phyloP scores from a whole-genome alignment of 2,797 vertebrate genomes.

The Acanthornis magna region DNA sequence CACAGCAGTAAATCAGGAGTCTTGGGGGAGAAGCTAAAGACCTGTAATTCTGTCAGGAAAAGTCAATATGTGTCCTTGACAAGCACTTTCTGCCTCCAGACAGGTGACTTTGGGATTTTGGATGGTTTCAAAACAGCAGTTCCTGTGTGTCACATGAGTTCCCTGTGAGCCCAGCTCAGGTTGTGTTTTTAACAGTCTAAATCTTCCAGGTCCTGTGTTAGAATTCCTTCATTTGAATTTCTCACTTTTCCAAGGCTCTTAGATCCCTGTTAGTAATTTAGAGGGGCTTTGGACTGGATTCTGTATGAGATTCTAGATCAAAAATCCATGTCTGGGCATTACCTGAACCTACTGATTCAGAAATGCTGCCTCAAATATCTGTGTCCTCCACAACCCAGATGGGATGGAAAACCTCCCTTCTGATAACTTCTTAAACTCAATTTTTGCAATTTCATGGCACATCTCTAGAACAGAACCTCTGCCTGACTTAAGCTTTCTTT shows the following conservation, averaged over 20 bases:
- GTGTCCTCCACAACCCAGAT: not conserved
- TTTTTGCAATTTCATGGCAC: not conserved
- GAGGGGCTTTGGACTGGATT: not conserved
- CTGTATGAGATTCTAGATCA: not conserved
- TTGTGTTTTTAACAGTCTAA: not conserved
- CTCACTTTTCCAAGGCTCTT: not conserved
- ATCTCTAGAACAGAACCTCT: not conserved
- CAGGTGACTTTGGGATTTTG: not conserved
- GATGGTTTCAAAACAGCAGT: not conserved
- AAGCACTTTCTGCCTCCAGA: not conserved
- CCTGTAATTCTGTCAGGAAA: conserved; percentile 2
- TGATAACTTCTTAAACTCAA: not conserved
- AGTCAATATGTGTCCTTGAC: not conserved
- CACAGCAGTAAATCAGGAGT: not conserved
- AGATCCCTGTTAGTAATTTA: not conserved
- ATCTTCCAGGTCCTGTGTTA: not conserved
- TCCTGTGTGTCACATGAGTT: not conserved
- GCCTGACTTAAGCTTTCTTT: not conserved
- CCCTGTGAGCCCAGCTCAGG: not conserved
- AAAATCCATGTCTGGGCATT: not conserved
- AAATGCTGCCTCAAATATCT: not conserved
- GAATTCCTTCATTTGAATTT: not conserved
- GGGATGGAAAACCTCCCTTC: not conserved
- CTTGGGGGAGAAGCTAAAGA: not conserved
- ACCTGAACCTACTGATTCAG: not conserved